Evolutionary conservation across 53 echinoderm and acorn worm species (phyloP).

Genomic region (Echinometra lucunter): DNA sequence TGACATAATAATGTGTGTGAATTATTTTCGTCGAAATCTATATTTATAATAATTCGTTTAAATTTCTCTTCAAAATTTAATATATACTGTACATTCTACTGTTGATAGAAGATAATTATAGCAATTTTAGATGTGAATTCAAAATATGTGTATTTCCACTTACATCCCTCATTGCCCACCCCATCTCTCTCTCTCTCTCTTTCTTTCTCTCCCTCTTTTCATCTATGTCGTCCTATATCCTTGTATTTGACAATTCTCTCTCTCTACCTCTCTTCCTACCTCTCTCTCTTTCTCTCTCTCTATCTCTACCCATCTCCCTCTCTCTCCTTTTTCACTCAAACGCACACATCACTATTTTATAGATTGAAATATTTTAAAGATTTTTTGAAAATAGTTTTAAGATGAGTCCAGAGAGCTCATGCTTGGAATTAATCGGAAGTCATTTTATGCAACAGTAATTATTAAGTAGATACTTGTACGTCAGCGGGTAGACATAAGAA

Average conservation of each 20-base stretch:
- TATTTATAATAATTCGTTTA: background rate
- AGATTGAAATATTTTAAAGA: background rate
- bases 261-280: background rate
- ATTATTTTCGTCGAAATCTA: background rate
- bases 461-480: background rate
- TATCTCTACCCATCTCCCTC: background rate
- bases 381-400: background rate
- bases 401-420: background rate
- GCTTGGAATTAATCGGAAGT: conserved; percentile 17
- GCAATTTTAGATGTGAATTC: background rate
- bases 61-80: background rate
- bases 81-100: background rate
- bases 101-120: background rate
- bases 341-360: background rate
- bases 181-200: background rate
- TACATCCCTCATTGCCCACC: background rate
- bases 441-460: conserved; percentile 34
- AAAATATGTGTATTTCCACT: background rate
- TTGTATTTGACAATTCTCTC: background rate
- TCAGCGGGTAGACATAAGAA: background rate
- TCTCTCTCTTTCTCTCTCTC: background rate
- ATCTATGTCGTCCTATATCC: background rate
- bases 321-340: background rate
- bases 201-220: background rate
- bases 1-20: background rate